A percentile compares a stretch with the other conserved stretches of the same genome.
phyloP scores from a whole-genome alignment of 2,888 invertebrate genomes.

The Hesperia comma region DNA sequence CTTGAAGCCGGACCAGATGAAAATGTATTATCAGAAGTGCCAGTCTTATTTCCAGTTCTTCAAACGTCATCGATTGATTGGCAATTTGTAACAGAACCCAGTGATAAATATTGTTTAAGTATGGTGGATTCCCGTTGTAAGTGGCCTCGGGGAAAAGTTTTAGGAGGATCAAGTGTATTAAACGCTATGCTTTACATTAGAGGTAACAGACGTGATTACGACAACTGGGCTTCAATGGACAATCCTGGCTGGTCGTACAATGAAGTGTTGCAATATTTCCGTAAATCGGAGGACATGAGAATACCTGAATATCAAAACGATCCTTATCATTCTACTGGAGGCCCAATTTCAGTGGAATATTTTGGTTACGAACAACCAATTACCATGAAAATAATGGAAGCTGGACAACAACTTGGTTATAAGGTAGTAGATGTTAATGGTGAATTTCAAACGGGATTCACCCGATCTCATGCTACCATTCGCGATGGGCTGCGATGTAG shows the following conservation, averaged over 20 bases:
- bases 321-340: slow-evolving; percentile 87
- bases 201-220: slow-evolving; percentile 93
- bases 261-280: slow-evolving; percentile 90
- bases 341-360: slow-evolving; percentile 89
- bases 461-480: slow-evolving; percentile 89
- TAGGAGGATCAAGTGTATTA: slow-evolving; percentile 92
- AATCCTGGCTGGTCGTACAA: slow-evolving; percentile 91
- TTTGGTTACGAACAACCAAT: slow-evolving; percentile 89
- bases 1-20: slow-evolving; percentile 92
- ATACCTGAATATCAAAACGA: slow-evolving; percentile 84
- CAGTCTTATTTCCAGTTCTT: slow-evolving; percentile 87
- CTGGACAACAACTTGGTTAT: slow-evolving; percentile 88
- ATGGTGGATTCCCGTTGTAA: slow-evolving; percentile 86
- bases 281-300: slow-evolving; percentile 90
- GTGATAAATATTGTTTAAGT: slow-evolving; percentile 86
- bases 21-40: slow-evolving; percentile 88
- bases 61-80: slow-evolving; percentile 91
- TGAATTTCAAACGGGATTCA: slow-evolving; percentile 90
- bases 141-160: slow-evolving; percentile 91
- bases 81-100: slow-evolving; percentile 91
- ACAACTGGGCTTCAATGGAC: slow-evolving; percentile 91
- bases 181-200: slow-evolving; percentile 96
- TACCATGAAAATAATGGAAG: slow-evolving; percentile 87
- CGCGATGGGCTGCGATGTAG: slow-evolving; percentile 92
- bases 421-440: slow-evolving; percentile 90